Base-by-base conservation (phyloP, 1,140 invertebrate species). In the Lamellibrachia luymesi region DNA sequence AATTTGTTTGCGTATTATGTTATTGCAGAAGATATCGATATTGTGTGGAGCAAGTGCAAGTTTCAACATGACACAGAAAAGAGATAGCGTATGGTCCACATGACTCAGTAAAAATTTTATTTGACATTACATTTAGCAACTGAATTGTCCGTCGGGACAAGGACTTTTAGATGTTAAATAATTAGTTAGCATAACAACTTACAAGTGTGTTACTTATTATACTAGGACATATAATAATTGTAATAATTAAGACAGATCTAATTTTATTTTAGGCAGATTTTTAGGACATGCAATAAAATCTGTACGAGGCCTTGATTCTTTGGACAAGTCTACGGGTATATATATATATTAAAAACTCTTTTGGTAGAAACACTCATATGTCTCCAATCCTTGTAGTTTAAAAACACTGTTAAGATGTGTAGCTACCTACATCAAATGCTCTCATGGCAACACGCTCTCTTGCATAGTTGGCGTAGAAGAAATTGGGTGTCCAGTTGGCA, bases 401-500 rank as follows among this genome's bases (percentile, higher is more conserved):
- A 90, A n/a, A 17, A 90, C 17, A 90, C 80, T n/a, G 17, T 90
- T 90, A 7, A 27, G 90, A 25, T 90, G 49, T 90, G 1, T n/a
- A 91, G 92, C 27, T 91, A 91, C 80, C 27, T 56, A 93, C 93
- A 52, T 91, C 50, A 13, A 93, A 89, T 25, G 80, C 90, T 91
- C 91, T 93, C 90, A 93, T 93, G n/a, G 50, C 49, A 6, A 93
- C 93, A 25, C 90, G n/a, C 50, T 93, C 90, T 51, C 50, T 90
- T 4, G 89, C 90, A 49, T 93, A 93, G 50, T 51, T 90, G 25
- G 51, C 89, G 27, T 51, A 38, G 49, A 93, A 91, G 80, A 91
- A 90, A 10, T 91, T 50, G 25, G 89, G 38, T 6, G 89, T 93
- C 93, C 93, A 93, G 93, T 91, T 93, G 90, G 49, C 49, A 7